Conservation (phyloP, 1,140 invertebrate genomes). For the Drosophila tani region DNA sequence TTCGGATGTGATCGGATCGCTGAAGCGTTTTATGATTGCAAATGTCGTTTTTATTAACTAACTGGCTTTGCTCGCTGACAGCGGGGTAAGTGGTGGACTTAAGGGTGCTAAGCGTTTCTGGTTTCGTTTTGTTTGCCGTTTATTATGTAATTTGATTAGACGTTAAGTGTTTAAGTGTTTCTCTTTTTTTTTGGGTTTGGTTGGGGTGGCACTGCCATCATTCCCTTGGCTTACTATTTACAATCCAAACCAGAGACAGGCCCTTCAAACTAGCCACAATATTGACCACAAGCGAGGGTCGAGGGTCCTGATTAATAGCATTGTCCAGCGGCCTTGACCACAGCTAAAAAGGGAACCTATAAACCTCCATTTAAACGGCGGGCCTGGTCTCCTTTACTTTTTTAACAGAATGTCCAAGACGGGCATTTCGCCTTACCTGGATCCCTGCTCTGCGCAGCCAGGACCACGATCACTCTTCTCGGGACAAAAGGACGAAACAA, state of each 20-base stretch:
- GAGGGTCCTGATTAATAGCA: constrained; percentile 65
- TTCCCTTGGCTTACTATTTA: constrained; percentile 9
- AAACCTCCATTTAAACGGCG: constrained; percentile 39
- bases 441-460: constrained; percentile 2
- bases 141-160: constrained; percentile 75
- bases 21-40: constrained; percentile 67
- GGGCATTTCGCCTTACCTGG: constrained; percentile 27
- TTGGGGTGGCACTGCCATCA: constrained; percentile 8
- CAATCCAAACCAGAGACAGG: constrained; percentile 15
- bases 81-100: constrained; percentile 53
- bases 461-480: constrained; percentile 14
- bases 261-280: constrained; percentile 64
- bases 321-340: constrained; percentile 53
- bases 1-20: constrained; percentile 14
- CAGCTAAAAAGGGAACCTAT: constrained; percentile 52
- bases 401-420: constrained; percentile 5
- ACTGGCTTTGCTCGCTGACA: constrained; percentile 55
- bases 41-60: constrained; percentile 75
- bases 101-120: constrained; percentile 70
- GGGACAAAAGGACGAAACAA: constrained; percentile 48
- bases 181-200: constrained; percentile 8
- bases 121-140: constrained; percentile 60
- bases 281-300: constrained; percentile 67
- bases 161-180: constrained; percentile 57
- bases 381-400: constrained; percentile 10